Conservation (phyloP, 2,113 vertebrate genomes). For the Tragelaphus imberbis region DNA sequence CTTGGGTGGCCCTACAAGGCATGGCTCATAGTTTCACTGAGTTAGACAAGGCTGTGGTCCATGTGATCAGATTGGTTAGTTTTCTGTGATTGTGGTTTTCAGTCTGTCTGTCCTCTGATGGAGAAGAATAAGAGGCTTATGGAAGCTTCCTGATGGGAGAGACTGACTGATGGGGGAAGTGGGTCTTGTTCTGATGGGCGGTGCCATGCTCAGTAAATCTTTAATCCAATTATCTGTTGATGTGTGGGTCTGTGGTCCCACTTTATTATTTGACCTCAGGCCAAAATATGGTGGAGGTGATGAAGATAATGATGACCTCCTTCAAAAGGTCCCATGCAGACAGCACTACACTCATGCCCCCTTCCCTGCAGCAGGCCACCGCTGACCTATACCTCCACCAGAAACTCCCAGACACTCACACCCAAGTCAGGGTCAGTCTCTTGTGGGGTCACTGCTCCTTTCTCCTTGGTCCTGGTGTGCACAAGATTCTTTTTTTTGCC, state of each 20-base stretch:
- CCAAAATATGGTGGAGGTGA: neutral
- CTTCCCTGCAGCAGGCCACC: neutral
- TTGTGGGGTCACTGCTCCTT: neutral
- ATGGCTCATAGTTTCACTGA: neutral
- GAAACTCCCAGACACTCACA: neutral
- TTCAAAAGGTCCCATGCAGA: neutral
- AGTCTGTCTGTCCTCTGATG: neutral
- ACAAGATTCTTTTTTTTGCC: neutral
- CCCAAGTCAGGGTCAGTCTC: neutral
- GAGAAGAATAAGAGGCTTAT: neutral
- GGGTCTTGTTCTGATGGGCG: neutral
- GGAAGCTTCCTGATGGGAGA: neutral
- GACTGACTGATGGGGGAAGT: neutral
- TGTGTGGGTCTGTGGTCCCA: neutral
- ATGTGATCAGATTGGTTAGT: neutral
- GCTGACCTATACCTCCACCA: neutral
- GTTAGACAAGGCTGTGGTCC: neutral
- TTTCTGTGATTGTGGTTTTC: neutral
- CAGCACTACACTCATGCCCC: neutral
- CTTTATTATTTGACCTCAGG: neutral
- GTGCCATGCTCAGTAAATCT: neutral
- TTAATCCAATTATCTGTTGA: neutral
- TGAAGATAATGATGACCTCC: neutral
- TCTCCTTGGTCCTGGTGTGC: neutral
- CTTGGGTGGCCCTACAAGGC: neutral